These are phyloP conservation scores for Octopus bimaculoides DNA, from an alignment of 1,140 invertebrate species.

Conservation along the genomic window DNA sequence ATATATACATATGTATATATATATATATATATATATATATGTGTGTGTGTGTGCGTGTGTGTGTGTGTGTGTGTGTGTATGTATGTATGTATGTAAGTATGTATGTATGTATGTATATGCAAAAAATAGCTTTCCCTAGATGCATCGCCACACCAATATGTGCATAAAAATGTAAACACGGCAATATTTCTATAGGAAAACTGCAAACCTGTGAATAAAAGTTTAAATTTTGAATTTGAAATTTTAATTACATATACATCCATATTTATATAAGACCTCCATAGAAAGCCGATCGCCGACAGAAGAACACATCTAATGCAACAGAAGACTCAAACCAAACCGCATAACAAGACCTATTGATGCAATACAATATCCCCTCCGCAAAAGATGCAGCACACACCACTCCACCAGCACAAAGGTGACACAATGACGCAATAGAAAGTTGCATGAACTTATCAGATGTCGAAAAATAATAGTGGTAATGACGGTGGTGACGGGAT, in stretches of 20 bases:
- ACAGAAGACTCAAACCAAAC: no score
- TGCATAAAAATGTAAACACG: background rate
- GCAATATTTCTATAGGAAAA: background rate
- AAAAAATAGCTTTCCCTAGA: background rate
- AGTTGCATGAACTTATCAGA: no score
- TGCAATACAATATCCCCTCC: no score
- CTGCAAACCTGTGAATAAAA: background rate
- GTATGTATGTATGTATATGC: background rate
- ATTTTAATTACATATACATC: background rate
- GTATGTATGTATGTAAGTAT: background rate
- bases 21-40: constrained; percentile 7
- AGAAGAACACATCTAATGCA: no score
- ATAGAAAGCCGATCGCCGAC: no score
- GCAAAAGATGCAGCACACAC: no score
- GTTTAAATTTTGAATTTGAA: background rate
- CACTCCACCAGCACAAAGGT: no score
- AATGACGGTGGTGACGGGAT: no score
- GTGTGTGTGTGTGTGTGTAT: background rate
- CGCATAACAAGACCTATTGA: no score
- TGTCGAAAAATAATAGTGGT: no score
- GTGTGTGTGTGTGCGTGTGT: background rate
- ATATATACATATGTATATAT: constrained; percentile 1
- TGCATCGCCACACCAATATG: background rate
- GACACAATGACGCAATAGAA: no score
- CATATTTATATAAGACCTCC: background rate